Evolutionary conservation across 2,888 invertebrate species (phyloP).

Genomic region (Agrilus biguttatus): DNA sequence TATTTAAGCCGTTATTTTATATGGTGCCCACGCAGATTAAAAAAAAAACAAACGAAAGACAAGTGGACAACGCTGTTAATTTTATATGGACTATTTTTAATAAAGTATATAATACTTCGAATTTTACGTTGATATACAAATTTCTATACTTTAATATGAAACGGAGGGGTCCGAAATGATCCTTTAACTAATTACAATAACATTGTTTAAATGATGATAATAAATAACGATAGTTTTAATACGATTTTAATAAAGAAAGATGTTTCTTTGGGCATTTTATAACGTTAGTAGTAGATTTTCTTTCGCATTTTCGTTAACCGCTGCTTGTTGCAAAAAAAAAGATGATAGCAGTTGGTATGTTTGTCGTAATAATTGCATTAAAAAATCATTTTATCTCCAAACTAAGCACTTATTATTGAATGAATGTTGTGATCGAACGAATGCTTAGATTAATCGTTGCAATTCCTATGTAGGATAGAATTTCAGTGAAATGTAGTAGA

Average conservation of each 20-base stretch:
- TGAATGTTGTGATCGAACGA: constrained; percentile 22
- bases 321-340: neutral
- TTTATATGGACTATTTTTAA: constrained; percentile 30
- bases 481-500: constrained; percentile 27
- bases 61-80: constrained; percentile 29
- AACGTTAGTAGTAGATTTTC: constrained; percentile 13
- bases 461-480: constrained; percentile 25
- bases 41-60: constrained; percentile 15
- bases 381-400: constrained; percentile 1
- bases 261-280: constrained; percentile 31
- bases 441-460: constrained; percentile 25
- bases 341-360: neutral
- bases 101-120: constrained; percentile 32
- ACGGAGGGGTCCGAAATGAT: constrained; percentile 16
- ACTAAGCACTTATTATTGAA: constrained; percentile 10
- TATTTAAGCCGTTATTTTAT: constrained; percentile 6
- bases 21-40: constrained; percentile 4
- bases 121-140: constrained; percentile 29
- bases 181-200: constrained; percentile 28
- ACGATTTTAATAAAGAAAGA: constrained; percentile 29
- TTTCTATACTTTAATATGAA: constrained; percentile 23
- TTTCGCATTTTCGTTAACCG: constrained; percentile 7
- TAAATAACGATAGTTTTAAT: constrained; percentile 31
- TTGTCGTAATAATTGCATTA: neutral
- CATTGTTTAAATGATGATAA: constrained; percentile 27